Evolutionary conservation across 1,140 invertebrate species (phyloP).

Genomic region (Pissodes strobi): DNA sequence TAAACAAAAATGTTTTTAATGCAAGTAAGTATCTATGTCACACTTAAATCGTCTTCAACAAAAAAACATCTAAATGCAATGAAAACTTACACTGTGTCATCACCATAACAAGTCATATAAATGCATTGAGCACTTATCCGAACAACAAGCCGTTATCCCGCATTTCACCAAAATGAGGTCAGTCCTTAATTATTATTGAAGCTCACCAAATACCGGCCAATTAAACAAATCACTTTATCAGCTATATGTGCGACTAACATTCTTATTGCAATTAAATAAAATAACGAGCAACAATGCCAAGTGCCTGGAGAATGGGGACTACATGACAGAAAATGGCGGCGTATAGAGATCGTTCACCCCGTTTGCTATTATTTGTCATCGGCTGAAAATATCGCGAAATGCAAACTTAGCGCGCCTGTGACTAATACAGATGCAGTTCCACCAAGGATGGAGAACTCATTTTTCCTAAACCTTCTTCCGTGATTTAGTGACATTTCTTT

Average conservation of each 20-base stretch:
- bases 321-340: conserved; percentile 16
- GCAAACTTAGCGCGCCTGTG: background rate
- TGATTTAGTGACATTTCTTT: no score
- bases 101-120: no score
- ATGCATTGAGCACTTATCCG: no score
- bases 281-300: conserved; percentile 3
- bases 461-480: no score
- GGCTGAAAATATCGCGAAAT: conserved; percentile 24
- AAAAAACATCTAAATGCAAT: no score
- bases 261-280: conserved; percentile 16
- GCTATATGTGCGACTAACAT: background rate
- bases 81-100: no score
- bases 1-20: no score
- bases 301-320: conserved; percentile 1
- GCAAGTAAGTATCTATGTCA: no score
- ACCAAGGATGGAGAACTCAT: conserved; percentile 2
- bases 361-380: conserved; percentile 23
- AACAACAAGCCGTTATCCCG: background rate
- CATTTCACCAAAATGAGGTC: conserved; percentile 14
- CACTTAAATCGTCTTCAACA: no score
- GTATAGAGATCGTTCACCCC: conserved; percentile 20
- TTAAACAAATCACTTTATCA: conserved; percentile 10
- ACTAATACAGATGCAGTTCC: conserved; percentile 10
- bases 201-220: conserved; percentile 8
- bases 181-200: conserved; percentile 18